Base-by-base conservation (phyloP, 2,888 invertebrate genomes). In the Bombylius major region DNA sequence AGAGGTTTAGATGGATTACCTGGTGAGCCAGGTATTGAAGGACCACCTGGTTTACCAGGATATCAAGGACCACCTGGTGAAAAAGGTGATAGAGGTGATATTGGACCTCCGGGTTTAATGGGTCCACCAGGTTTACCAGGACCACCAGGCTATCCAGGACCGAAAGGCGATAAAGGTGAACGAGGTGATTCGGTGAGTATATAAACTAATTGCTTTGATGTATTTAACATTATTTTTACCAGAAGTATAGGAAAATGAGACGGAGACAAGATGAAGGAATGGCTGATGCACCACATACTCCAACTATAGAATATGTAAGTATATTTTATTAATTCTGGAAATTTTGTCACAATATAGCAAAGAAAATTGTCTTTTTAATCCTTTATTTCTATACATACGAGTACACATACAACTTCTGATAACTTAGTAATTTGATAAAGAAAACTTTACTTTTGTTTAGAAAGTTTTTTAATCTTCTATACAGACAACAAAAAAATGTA, bases 101-200 rank as follows among this genome's bases (percentile, higher is more conserved):
- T 93, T 72, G 94, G 94, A 50, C 90, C 91, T 9, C 91, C 95
- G 12, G 95, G 96, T 58, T 81, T 93, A 67, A 89, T 95, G 84
- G 95, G 95, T 62, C 92, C 94, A 42, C 94, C 95, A 14, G 94
- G 93, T 32, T 72, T 87, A 62, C 86, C 86, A 9, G 86, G 86
- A 55, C 87, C 86, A 44, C 86, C 86, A 63, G 92, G 92, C 5
- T 91, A 91, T 75, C 91, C 92, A 4, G 93, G 93, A 44, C 80
- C 84, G 62, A 90, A 89, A 73, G 92, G 94, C 36, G 91, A 92
- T 66, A 92, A 90, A 69, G 92, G 94, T 44, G 91, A 92, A 70
- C 90, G 92, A 69, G 92, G 92, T 42, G 92, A 93, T 79, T 90
- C 90, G 82, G 91, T 91, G 79, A 85, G 85, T 80, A 51, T 12